phyloP scores from a whole-genome alignment of 2,797 vertebrate genomes.

The Tinamus major region DNA sequence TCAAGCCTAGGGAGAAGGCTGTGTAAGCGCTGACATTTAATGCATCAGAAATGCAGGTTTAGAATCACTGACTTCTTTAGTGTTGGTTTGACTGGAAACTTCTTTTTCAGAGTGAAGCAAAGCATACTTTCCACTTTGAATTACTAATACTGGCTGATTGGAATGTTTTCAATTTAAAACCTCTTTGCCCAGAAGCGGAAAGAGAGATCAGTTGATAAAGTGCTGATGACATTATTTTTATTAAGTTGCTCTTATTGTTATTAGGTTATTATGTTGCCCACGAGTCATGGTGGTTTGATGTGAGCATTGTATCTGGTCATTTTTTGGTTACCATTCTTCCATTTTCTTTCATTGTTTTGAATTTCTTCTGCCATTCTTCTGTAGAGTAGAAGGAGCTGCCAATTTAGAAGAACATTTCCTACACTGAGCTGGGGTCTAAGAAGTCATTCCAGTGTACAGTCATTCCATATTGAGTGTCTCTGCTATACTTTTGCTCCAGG shows the following conservation, averaged over 20 bases:
- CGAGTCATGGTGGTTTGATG: not conserved
- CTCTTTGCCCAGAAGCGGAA: not conserved
- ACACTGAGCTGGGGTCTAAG: not conserved
- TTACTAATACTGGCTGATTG: not conserved
- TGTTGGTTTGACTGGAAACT: not conserved
- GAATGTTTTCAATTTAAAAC: not conserved
- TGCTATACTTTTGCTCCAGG: not conserved
- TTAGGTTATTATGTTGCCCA: not conserved
- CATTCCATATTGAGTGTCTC: not conserved
- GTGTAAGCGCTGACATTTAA: not conserved
- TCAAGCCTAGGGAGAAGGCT: not conserved
- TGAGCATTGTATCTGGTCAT: not conserved
- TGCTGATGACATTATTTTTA: not conserved
- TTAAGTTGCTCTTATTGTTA: not conserved
- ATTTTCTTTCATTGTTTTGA: not conserved
- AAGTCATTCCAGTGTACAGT: not conserved
- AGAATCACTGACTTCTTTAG: not conserved
- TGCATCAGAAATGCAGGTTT: not conserved
- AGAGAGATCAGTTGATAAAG: not conserved
- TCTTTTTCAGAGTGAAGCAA: not conserved
- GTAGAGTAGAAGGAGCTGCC: not conserved
- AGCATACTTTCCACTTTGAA: not conserved
- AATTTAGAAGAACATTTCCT: not conserved
- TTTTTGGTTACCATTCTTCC: not conserved
- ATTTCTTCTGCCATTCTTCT: not conserved